Evolutionary conservation across 1,140 invertebrate species (phyloP).

Genomic region (Octopus bimaculoides): DNA sequence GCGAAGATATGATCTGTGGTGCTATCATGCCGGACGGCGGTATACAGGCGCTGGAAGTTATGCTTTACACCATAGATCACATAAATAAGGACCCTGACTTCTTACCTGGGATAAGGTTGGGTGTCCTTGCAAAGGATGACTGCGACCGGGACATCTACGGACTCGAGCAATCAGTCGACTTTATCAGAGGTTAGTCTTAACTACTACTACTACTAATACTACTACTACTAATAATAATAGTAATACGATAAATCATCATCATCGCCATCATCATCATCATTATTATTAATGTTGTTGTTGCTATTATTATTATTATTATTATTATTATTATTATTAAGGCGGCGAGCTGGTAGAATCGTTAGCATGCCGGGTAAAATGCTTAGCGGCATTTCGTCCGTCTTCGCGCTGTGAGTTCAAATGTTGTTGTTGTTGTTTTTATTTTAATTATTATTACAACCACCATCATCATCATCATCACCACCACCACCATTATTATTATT

Average conservation of each 20-base stretch:
- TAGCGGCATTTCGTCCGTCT: too few relatives aligned
- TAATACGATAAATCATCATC: too few relatives aligned
- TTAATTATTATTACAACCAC: too few relatives aligned
- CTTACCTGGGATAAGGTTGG: conserved; percentile 75
- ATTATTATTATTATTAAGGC: conserved; percentile 10
- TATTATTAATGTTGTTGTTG: conserved; percentile 12
- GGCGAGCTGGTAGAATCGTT: too few relatives aligned
- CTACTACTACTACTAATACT: background rate
- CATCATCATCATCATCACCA: too few relatives aligned
- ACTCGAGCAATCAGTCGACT: conserved; percentile 92
- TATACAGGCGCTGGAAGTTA: conserved; percentile 81
- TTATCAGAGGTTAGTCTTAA: conserved; percentile 85
- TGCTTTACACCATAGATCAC: conserved; percentile 86
- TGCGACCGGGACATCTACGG: conserved; percentile 97
- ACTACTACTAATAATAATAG: too few relatives aligned
- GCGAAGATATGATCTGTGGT: conserved; percentile 77
- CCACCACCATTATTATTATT: too few relatives aligned
- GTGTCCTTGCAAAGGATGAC: conserved; percentile 88
- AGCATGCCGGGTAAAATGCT: too few relatives aligned
- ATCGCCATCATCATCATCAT: background rate
- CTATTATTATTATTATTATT: conserved; percentile 16
- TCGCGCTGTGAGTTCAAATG: too few relatives aligned
- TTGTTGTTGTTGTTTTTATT: too few relatives aligned
- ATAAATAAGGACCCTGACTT: conserved; percentile 67
- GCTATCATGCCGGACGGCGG: conserved; percentile 94